Conservation (phyloP, 92 coral and sea anemone species). For the Phenganax stokvisi region DNA sequence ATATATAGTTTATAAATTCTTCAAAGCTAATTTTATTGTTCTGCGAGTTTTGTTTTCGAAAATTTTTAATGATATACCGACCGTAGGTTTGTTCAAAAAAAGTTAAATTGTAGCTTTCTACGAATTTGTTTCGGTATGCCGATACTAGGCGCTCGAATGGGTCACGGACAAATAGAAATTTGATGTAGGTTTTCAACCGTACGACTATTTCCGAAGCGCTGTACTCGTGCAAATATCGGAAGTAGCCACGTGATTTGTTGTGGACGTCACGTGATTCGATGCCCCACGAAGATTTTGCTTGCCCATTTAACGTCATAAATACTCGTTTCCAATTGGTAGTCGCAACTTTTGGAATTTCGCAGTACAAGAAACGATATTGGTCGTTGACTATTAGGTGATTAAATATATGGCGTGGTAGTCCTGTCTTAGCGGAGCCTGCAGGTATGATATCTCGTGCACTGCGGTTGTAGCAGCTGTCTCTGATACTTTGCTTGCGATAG, state of each 20-base stretch:
- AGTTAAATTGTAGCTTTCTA: constrained; percentile 79
- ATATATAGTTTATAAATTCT: constrained; percentile 70
- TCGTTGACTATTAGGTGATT: constrained; percentile 80
- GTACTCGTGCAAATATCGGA: constrained; percentile 84
- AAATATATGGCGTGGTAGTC: constrained; percentile 63
- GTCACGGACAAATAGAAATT: constrained; percentile 85
- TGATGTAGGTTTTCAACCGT: constrained; percentile 73
- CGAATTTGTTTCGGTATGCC: constrained; percentile 91
- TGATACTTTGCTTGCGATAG: constrained; percentile 53
- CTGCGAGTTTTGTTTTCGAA: constrained; percentile 46
- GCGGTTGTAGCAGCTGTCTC: constrained; percentile 66
- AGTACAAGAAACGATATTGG: constrained; percentile 70
- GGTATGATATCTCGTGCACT: constrained; percentile 66
- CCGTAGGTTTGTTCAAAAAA: constrained; percentile 80
- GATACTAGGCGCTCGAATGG: constrained; percentile 87
- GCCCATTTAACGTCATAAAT: constrained; percentile 83
- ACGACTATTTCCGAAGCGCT: constrained; percentile 76
- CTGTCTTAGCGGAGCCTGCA: constrained; percentile 53
- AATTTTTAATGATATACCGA: constrained; percentile 65
- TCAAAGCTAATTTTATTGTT: constrained; percentile 66
- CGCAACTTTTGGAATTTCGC: constrained; percentile 87
- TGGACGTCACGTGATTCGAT: constrained; percentile 79
- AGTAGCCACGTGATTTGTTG: constrained; percentile 72
- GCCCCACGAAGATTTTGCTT: constrained; percentile 81
- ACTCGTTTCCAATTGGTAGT: constrained; percentile 98